Evolutionary conservation across 2,797 vertebrate species (phyloP), one percentile per base, ranked within the genome.

Genomic region (Macropodus opercularis): DNA sequence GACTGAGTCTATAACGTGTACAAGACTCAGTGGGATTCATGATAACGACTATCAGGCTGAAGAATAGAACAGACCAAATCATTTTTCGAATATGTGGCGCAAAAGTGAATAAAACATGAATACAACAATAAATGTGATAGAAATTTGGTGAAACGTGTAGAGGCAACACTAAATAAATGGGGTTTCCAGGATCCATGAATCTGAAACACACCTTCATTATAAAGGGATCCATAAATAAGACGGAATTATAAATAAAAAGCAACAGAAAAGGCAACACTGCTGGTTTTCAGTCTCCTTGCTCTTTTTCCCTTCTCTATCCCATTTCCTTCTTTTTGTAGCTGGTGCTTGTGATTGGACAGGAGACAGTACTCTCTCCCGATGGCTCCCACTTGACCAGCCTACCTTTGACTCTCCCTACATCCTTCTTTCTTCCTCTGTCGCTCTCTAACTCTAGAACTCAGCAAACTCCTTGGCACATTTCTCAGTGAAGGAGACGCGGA

Each of bases 391-490:
- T 36, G 80, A 84, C 81, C 82, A 85, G 83, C 85, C 75, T 75
- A 79, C 78, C 85, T 85, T 51, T 52, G 60, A 76, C 84, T 75
- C 62, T 64, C 79, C 64, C 73, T 82, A 58, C 56, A 55, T 64
- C 67, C 60, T 66, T 73, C 71, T 52, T 15, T 56, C 48, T 63
- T 78, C 72, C 69, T 68, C 72, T 61, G 47, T 81, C 26, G 31
- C 69, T 52, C 49, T 73, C 76, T 72, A 62, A 67, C 79, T 85
- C 91, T 95, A 96, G 91, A 97, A 97, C 69, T 97, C 95, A 7
- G 93, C 83, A 81, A 97, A 97, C 91, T 96, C 95, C 91, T 95
- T 97, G 88, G 88, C 93, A 81, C 95, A 96, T 87, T 96, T 96
- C 87, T 97, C 95, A 14, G 86, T 94, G 91, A 96, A 92, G 72